phyloP scores from a whole-genome alignment of 2,888 invertebrate genomes.

The Actias luna region DNA sequence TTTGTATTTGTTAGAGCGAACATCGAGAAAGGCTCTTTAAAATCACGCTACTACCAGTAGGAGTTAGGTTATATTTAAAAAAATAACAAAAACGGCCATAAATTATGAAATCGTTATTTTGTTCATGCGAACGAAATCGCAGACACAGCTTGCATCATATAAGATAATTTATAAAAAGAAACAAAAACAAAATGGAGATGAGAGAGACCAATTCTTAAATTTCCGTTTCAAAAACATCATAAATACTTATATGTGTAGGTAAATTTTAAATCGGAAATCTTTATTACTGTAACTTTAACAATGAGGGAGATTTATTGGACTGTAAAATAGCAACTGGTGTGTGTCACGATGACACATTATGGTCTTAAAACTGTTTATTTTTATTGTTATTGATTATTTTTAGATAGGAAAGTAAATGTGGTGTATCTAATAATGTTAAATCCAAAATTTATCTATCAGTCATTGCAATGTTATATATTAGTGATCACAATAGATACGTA shows the following conservation, averaged over 20 bases:
- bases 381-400: constrained; percentile 1
- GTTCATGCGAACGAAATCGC: too few species aligned
- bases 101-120: too few species aligned
- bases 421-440: not conserved
- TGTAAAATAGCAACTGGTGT: constrained; percentile 3
- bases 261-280: not conserved
- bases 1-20: too few species aligned
- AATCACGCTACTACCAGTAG: too few species aligned
- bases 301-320: not conserved
- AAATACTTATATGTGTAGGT: not conserved
- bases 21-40: too few species aligned
- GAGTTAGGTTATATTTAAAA: too few species aligned
- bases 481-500: too few species aligned
- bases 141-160: too few species aligned
- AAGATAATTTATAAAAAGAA: not conserved
- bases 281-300: not conserved
- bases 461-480: too few species aligned
- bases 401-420: not conserved
- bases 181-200: not conserved
- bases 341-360: not conserved
- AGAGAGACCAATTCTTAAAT: not conserved
- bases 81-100: too few species aligned
- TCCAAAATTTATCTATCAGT: too few species aligned
- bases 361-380: not conserved
- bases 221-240: not conserved